Percentiles rank a stretch among this genome's conserved stretches.
Evolutionary conservation across 2,113 vertebrate species (phyloP).

Genomic region (Burhinus bistriatus): DNA sequence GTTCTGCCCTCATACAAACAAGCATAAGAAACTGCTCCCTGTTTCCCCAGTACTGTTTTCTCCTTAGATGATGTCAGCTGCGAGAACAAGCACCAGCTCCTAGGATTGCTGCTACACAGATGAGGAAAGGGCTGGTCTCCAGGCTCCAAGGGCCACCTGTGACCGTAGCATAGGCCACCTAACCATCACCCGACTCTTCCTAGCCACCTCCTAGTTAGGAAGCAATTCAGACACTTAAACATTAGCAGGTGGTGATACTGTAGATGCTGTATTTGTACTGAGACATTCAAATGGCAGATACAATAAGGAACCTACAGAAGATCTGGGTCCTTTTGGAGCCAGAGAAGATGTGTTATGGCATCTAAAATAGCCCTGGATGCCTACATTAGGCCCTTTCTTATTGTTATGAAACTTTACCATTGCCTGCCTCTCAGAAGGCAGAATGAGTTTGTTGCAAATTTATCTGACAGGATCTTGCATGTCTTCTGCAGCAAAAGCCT

Average conservation of each 20-base stretch:
- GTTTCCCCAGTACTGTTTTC: not conserved
- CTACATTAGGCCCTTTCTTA: not conserved
- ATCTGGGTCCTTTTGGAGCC: not conserved
- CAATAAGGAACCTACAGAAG: not conserved
- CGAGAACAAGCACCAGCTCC: not conserved
- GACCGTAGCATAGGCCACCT: not conserved
- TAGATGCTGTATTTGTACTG: not conserved
- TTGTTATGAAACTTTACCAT: not conserved
- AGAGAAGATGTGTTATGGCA: not conserved
- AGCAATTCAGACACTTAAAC: not conserved
- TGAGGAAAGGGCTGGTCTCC: not conserved
- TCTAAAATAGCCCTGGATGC: not conserved
- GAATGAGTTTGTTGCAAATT: not conserved
- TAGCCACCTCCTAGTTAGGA: not conserved
- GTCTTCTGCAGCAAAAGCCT: not conserved
- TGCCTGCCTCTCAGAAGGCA: not conserved
- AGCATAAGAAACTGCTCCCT: not conserved
- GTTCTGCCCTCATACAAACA: not conserved
- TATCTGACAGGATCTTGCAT: not conserved
- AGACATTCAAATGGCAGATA: not conserved
- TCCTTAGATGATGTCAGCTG: rapidly evolving
- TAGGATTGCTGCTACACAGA: not conserved
- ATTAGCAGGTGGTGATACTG: not conserved
- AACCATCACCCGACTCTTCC: rapidly evolving
- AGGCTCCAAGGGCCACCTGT: too few species aligned